Conservation (phyloP, 2,888 invertebrate species). For the Gastrophysa polygoni region DNA sequence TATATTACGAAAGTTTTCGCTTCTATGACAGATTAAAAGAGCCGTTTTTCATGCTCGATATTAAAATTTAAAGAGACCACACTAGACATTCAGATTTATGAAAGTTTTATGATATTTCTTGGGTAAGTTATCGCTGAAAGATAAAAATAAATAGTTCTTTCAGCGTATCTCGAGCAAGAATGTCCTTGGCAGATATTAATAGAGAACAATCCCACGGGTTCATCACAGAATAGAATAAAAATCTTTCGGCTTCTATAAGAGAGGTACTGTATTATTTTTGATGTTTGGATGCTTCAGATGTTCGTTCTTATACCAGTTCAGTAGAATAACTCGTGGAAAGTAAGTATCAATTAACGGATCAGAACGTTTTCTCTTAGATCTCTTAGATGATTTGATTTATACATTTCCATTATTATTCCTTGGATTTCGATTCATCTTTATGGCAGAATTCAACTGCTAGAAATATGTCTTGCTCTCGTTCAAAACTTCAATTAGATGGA, state of each 20-base stretch:
- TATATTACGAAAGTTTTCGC: slow-evolving; percentile 31
- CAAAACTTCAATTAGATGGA: not conserved
- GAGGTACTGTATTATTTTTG: too few species aligned
- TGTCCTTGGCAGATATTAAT: slow-evolving; percentile 28
- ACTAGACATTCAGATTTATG: slow-evolving; percentile 34
- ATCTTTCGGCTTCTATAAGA: too few species aligned
- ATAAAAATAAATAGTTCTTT: slow-evolving; percentile 29
- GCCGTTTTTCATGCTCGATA: slow-evolving; percentile 41
- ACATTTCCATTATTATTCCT: too few species aligned
- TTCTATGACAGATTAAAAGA: slow-evolving; percentile 40
- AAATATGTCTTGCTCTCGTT: not conserved
- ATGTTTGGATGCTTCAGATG: too few species aligned
- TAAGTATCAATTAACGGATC: too few species aligned
- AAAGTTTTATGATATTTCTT: slow-evolving; percentile 30
- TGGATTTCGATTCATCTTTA: too few species aligned
- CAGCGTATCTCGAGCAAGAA: not conserved
- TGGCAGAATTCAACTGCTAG: too few species aligned
- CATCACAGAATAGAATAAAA: too few species aligned
- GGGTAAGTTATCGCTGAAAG: slow-evolving; percentile 28
- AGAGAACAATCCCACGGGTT: slow-evolving; percentile 5
- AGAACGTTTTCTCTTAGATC: too few species aligned
- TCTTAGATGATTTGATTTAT: too few species aligned
- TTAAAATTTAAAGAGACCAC: slow-evolving; percentile 40
- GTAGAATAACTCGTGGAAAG: too few species aligned
- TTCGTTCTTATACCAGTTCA: too few species aligned